A percentile compares a stretch with the other conserved stretches of the same genome.
These are phyloP conservation scores for Sphaerophoria rueppellii DNA, from an alignment of 2,888 invertebrate genomes.

Conservation along the genomic window DNA sequence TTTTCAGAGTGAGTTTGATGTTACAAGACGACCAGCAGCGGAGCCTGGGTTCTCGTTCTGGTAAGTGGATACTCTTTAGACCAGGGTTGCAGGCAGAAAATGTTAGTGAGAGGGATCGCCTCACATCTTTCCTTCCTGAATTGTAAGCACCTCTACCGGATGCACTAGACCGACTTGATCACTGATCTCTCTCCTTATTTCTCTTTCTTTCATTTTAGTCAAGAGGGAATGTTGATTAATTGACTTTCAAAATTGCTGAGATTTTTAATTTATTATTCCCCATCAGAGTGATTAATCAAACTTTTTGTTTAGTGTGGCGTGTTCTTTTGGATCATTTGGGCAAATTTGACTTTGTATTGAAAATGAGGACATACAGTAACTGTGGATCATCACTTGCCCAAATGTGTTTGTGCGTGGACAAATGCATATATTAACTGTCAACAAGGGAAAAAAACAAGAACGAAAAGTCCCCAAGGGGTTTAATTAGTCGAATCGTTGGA, in stretches of 20 bases:
- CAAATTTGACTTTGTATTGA: constrained; percentile 46
- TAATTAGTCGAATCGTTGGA: constrained; percentile 60
- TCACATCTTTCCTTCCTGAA: background rate
- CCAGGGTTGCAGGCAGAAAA: background rate
- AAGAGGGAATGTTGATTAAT: constrained; percentile 80
- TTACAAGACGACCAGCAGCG: constrained; percentile 62
- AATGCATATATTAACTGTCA: constrained; percentile 71
- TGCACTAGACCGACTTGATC: background rate
- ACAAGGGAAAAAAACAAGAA: constrained; percentile 23
- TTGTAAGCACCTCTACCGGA: background rate
- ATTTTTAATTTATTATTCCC: constrained; percentile 82
- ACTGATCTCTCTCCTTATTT: constrained; percentile 21
- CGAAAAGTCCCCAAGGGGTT: constrained; percentile 52
- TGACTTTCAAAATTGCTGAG: constrained; percentile 82
- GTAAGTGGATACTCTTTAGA: constrained; percentile 17
- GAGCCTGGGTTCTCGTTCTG: constrained; percentile 4
- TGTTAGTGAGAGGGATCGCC: background rate
- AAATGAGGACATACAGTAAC: constrained; percentile 50
- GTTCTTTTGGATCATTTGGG: constrained; percentile 33
- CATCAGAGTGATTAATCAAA: constrained; percentile 81
- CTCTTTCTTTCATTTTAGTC: constrained; percentile 11
- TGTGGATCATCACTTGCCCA: constrained; percentile 29
- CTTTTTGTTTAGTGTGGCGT: constrained; percentile 35
- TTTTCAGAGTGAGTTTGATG: constrained; percentile 40
- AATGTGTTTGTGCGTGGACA: constrained; percentile 62